These are phyloP conservation scores for Tiphia femorata DNA, from an alignment of 2,888 invertebrate species.

Conservation along the genomic window DNA sequence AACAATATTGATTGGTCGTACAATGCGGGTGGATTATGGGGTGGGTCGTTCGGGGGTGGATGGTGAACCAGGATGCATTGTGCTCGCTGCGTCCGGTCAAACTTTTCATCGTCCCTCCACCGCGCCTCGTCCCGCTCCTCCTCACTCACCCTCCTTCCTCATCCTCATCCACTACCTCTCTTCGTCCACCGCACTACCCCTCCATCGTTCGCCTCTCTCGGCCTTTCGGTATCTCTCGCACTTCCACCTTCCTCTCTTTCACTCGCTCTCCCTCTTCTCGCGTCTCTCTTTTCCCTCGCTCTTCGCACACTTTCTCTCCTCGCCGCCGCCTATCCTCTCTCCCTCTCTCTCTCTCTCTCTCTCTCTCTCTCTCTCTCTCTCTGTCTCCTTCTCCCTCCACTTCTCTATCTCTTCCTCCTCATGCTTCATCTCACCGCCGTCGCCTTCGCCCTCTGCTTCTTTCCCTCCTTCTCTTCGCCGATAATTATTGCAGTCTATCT, in stretches of 20 bases:
- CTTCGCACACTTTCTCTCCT: conserved; percentile 36
- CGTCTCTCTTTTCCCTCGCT: conserved; percentile 9
- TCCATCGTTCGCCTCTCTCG: too few relatives aligned
- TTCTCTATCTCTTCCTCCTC: conserved; percentile 34
- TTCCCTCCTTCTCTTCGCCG: conserved; percentile 40
- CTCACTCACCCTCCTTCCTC: conserved; percentile 11
- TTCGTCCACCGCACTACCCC: too few relatives aligned
- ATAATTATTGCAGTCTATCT: conserved; percentile 63
- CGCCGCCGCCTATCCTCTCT: conserved; percentile 1
- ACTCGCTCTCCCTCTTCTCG: conserved; percentile 21
- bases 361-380: conserved; percentile 24
- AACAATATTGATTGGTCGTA: conserved; percentile 66
- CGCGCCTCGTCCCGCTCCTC: conserved; percentile 23
- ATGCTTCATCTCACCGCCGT: conserved; percentile 27
- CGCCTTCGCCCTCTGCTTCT: conserved; percentile 26
- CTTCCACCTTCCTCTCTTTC: conserved; percentile 33
- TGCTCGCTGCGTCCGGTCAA: conserved; percentile 54
- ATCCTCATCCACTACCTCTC: conserved; percentile 30
- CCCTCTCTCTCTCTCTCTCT: conserved; percentile 30
- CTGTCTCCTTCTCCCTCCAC: conserved; percentile 22
- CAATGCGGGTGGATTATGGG: conserved; percentile 63
- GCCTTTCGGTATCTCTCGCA: conserved; percentile 17
- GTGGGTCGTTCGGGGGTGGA: conserved; percentile 50
- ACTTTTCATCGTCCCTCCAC: conserved; percentile 51
- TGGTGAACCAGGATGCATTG: conserved; percentile 62